phyloP scores from a whole-genome alignment of 2,888 invertebrate species.

The Flexamia atlantica region DNA sequence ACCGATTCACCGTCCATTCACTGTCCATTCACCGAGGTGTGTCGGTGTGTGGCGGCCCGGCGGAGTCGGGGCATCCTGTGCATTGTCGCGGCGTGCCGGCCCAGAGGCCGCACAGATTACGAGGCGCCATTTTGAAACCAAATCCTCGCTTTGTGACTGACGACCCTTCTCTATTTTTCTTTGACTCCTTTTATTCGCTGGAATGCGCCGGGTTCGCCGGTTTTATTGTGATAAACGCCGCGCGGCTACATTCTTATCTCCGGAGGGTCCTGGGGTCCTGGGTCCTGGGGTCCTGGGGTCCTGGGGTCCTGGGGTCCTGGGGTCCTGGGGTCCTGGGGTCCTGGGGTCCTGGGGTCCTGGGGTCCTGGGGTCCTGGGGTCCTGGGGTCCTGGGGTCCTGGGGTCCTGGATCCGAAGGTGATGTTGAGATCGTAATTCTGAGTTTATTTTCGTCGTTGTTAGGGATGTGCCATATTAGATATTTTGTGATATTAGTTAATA shows the following conservation, averaged over 20 bases:
- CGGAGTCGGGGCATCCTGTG: not conserved
- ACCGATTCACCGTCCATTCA: not conserved
- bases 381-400: too few species aligned
- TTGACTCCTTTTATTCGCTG: constrained; percentile 57
- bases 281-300: too few species aligned
- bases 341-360: too few species aligned
- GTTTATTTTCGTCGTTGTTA: too few species aligned
- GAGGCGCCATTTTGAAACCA: constrained; percentile 57
- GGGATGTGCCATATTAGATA: too few species aligned
- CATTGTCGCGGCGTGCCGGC: constrained; percentile 25
- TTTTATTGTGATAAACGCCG: constrained; percentile 42
- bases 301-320: too few species aligned
- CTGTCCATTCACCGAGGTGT: not conserved
- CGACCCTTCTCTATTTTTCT: constrained; percentile 35
- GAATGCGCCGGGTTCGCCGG: constrained; percentile 21
- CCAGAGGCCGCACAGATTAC: constrained; percentile 28
- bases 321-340: too few species aligned
- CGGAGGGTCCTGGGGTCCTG: too few species aligned
- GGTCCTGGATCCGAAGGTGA: too few species aligned
- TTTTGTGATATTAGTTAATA: too few species aligned
- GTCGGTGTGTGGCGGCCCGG: not conserved
- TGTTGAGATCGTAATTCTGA: too few species aligned
- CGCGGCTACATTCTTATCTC: not conserved
- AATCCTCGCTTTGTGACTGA: constrained; percentile 56
- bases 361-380: too few species aligned